Evolutionary conservation across 2,113 vertebrate species (phyloP), one percentile per base, ranked within the genome.

Genomic region (Scatophagus argus): DNA sequence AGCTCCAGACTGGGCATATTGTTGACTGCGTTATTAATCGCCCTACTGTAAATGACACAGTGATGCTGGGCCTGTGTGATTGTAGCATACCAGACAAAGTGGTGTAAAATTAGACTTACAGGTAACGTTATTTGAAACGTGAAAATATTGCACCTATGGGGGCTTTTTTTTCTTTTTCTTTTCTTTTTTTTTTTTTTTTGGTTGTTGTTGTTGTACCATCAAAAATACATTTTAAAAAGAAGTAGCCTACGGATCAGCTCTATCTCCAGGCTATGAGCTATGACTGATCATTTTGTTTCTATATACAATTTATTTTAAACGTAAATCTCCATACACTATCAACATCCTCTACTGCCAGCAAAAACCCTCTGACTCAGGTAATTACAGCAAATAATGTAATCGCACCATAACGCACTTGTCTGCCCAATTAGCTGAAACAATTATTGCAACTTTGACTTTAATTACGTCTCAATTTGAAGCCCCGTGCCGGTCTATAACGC

Each of bases 401-500:
- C 46, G 70, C 70, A 46, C 72, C 83, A 77, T 79, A 80, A 68
- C 81, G 69, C 77, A 84, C 86, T 87, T 89, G 87, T 89, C 87
- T 79, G 82, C 64, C 82, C 91, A 97, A 98, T 98, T 97, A 97
- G 93, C 95, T 91, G 95, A 95, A 96, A 97, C 96, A 96, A 98
- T 98, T 97, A 97, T 96, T 96, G 96, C 95, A 97, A 96, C 95
- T 96, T 96, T 95, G 95, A 93, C 91, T 96, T 95, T 97, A 98
- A 99, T 99, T 97, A 98, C 95, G 94, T 96, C 96, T 97, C 96
- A 96, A 97, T 98, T 97, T 96, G 96, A 95, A 94, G 94, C 94
- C 94, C 95, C 94, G 96, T 95, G 96, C 94, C 92, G 93, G 94
- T 93, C 94, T 85, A 84, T 88, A 93, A 96, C 95, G 92, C 95